Conservation (phyloP, 1,140 invertebrate species). For the Trigoniulus corallinus region DNA sequence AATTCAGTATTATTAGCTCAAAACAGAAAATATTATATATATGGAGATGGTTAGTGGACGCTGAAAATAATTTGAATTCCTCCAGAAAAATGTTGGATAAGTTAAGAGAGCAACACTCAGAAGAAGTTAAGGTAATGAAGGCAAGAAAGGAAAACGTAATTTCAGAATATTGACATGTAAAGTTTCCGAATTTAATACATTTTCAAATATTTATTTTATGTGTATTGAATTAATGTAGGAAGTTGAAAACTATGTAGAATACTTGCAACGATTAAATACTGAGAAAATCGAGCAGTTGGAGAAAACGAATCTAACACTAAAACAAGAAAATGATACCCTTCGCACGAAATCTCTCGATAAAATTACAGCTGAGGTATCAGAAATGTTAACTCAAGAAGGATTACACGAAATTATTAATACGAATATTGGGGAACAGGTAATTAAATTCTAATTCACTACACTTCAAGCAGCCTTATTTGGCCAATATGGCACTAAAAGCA, state of each 20-base stretch:
- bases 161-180: background rate
- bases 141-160: background rate
- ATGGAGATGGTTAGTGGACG: conserved; percentile 27
- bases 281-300: background rate
- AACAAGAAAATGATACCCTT: background rate
- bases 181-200: background rate
- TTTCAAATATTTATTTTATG: background rate
- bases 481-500: background rate
- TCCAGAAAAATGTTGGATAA: conserved; percentile 25
- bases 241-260: conserved; percentile 3
- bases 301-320: background rate
- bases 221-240: background rate
- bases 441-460: background rate
- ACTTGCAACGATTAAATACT: background rate
- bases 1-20: background rate
- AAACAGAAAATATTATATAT: conserved; percentile 19
- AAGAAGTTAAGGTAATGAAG: conserved; percentile 21
- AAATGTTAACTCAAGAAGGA: conserved; percentile 4
- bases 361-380: background rate
- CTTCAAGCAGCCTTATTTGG: background rate
- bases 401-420: background rate
- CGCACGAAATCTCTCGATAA: background rate
- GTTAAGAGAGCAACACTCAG: conserved; percentile 22
- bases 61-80: conserved; percentile 24
- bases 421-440: conserved; percentile 1